Conservation (phyloP, 2,888 invertebrate genomes). For the Polydrusus tereticollis region DNA sequence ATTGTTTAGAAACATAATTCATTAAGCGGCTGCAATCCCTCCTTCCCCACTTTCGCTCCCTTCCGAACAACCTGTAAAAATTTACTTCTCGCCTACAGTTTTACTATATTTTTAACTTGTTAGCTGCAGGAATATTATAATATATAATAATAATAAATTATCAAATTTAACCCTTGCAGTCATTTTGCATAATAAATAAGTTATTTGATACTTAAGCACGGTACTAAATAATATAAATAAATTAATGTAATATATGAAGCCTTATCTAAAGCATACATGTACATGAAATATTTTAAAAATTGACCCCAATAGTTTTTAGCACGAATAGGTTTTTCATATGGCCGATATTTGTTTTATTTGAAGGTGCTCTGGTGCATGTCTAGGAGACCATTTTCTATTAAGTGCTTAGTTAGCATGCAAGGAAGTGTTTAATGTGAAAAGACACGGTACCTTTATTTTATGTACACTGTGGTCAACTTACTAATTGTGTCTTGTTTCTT, state of each 20-base stretch:
- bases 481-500: neutral
- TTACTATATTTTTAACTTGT: too few species aligned
- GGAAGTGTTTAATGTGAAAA: neutral
- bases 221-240: too few species aligned
- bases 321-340: neutral
- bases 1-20: too few species aligned
- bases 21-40: too few species aligned
- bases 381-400: neutral
- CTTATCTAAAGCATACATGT: neutral
- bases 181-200: too few species aligned
- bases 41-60: too few species aligned
- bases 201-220: too few species aligned
- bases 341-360: neutral
- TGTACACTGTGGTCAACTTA: neutral
- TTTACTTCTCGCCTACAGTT: too few species aligned
- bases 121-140: too few species aligned
- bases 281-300: neutral
- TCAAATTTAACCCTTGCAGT: too few species aligned
- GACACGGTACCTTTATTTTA: neutral
- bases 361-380: neutral
- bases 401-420: neutral
- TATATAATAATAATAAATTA: too few species aligned
- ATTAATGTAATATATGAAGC: neutral
- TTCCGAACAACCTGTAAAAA: too few species aligned
- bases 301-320: neutral